Percentiles rank a stretch among this genome's conserved stretches.
phyloP scores from a whole-genome alignment of 2,797 vertebrate species.

The Gouania willdenowi region DNA sequence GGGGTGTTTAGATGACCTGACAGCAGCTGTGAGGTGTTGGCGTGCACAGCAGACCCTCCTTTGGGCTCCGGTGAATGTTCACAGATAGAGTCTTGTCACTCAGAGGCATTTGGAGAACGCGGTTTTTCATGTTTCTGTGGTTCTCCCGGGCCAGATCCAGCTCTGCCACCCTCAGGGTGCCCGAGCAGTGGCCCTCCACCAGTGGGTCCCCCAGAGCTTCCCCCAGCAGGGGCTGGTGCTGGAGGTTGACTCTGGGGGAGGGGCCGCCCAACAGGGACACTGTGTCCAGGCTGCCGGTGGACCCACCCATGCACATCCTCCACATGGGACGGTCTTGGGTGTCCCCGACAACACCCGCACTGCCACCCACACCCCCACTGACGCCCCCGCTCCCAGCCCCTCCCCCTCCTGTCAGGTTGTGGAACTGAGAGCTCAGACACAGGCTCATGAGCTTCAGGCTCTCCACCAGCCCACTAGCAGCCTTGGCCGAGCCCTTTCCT shows the following conservation, averaged over 20 bases:
- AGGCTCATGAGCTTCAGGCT: constrained; percentile 95
- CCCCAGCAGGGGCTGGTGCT: constrained; percentile 50
- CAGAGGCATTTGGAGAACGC: constrained; percentile 92
- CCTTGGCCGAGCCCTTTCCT: constrained; percentile 73
- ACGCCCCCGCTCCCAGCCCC: constrained; percentile 30
- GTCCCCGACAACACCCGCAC: constrained; percentile 69
- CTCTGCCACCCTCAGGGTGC: constrained; percentile 75
- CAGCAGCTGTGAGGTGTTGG: constrained; percentile 95
- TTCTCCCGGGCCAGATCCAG: constrained; percentile 84
- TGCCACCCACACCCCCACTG: constrained; percentile 22
- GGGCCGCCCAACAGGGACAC: constrained; percentile 68
- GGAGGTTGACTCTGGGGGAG: constrained; percentile 58
- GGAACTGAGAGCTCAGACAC: constrained; percentile 91
- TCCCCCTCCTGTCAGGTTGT: constrained; percentile 67
- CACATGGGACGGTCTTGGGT: constrained; percentile 88
- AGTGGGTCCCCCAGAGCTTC: constrained; percentile 56
- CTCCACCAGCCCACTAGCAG: constrained; percentile 87
- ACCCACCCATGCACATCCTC: constrained; percentile 93
- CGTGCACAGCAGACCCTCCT: constrained; percentile 91
- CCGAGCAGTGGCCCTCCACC: constrained; percentile 76
- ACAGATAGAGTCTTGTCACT: constrained; percentile 97
- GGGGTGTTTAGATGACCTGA: constrained; percentile 88
- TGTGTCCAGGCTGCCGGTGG: constrained; percentile 77
- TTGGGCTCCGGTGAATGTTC: constrained; percentile 90
- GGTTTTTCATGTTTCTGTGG: constrained; percentile 91